Conservation (phyloP, 2,797 vertebrate species). For the Chromobotia macracanthus region DNA sequence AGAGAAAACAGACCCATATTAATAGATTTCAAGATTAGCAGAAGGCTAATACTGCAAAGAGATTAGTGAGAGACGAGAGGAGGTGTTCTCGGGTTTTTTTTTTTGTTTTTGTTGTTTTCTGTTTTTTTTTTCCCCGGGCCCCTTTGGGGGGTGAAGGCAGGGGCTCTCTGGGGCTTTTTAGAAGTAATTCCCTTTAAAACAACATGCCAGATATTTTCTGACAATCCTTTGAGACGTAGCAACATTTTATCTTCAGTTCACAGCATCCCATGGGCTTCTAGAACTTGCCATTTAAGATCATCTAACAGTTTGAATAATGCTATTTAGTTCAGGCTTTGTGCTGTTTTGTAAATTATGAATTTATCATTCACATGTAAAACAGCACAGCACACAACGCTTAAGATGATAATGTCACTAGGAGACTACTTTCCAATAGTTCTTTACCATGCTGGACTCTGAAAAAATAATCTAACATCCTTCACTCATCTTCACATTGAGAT, state of each 20-base stretch:
- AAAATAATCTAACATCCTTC: no score
- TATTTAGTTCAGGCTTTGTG: background rate
- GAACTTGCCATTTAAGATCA: background rate
- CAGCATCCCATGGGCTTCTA: background rate
- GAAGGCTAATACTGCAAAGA: background rate
- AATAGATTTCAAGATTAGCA: constrained; percentile 13
- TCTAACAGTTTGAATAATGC: constrained; percentile 17
- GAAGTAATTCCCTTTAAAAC: constrained; percentile 67
- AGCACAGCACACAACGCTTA: background rate
- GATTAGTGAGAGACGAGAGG: background rate
- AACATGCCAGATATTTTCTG: constrained; percentile 63
- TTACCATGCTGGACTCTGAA: no score
- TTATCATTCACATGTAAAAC: background rate
- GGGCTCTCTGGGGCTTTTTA: constrained; percentile 12
- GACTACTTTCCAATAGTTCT: no score
- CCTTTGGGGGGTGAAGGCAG: no score
- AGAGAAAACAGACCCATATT: background rate
- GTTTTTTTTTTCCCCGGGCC: no score
- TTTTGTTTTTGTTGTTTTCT: no score
- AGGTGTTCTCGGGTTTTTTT: no score
- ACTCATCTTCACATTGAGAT: no score
- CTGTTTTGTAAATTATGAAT: constrained; percentile 2
- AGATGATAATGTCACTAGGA: no score
- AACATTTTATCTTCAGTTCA: constrained; percentile 31
- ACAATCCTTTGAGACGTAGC: constrained; percentile 35